These are phyloP conservation scores for Boloria euphrosyne DNA, from an alignment of 2,888 invertebrate genomes.

Conservation along the genomic window DNA sequence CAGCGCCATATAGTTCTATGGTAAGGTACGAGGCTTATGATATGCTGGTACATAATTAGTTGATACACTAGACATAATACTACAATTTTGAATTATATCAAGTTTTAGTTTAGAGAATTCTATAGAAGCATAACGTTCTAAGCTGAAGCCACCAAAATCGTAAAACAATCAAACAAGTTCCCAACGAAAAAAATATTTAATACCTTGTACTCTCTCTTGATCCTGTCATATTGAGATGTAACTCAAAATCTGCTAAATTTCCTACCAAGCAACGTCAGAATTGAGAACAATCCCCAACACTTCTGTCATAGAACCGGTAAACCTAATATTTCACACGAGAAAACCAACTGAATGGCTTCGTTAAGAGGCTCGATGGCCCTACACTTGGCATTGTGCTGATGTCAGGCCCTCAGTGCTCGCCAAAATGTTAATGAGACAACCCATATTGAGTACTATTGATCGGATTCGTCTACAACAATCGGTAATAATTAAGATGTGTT, in stretches of 20 bases:
- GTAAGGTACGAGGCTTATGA: too few species aligned
- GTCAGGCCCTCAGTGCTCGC: slow-evolving; percentile 59
- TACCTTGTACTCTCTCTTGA: too few species aligned
- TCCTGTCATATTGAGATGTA: too few species aligned
- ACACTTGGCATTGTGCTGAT: slow-evolving; percentile 62
- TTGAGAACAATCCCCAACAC: not conserved
- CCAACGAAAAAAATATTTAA: too few species aligned
- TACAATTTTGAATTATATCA: too few species aligned
- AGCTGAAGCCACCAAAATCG: too few species aligned
- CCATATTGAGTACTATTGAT: slow-evolving; percentile 46
- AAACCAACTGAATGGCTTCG: slow-evolving; percentile 78
- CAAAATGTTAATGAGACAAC: slow-evolving; percentile 63
- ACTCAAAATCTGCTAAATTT: not conserved
- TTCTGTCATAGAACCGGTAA: slow-evolving; percentile 29
- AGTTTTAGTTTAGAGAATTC: too few species aligned
- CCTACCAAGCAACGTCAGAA: not conserved
- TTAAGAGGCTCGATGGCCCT: slow-evolving; percentile 75
- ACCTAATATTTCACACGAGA: slow-evolving; percentile 73
- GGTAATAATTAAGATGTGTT: slow-evolving; percentile 53
- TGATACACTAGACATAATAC: too few species aligned
- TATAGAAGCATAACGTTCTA: too few species aligned
- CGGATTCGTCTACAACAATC: slow-evolving; percentile 44
- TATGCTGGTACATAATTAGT: too few species aligned
- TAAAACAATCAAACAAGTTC: too few species aligned
- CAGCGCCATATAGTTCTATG: too few species aligned